Evolutionary conservation across 1,140 invertebrate species (phyloP), one percentile per base, ranked within the genome.

Genomic region (Halyomorpha halys): DNA sequence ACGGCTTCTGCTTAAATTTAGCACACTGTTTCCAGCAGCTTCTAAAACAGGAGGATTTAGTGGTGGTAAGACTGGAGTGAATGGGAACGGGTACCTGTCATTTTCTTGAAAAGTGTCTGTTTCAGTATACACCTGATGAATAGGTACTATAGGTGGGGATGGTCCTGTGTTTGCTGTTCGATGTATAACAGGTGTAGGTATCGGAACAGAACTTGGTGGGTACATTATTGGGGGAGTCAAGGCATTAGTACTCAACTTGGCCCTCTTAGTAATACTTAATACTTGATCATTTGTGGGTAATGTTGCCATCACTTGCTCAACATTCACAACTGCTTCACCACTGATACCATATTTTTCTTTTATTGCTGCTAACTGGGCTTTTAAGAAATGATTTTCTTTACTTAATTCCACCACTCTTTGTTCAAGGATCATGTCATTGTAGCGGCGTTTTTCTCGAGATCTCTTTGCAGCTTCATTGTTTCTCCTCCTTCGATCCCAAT

Each of bases 381-480:
- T 89, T 0, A 98, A 79, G 15, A 94, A 84, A 71, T 93, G 87
- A 73, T 97, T 98, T 74, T 97, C 94, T 74, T 94, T 92, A 68
- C 90, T 94, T 6, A 98, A 77, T 73, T 97, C 93, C 60, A 94
- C 84, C 16, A 98, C 94, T 39, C 92, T 79, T 69, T 92, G 90
- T 73, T 97, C 94, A 13, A 97, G 78, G 0, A 96, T 91, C 90
- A 98, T 94, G 74, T 98, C 95, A 73, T 97, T 97, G 77, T 95
- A 88, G 14, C 95, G 83, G 18, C 95, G 80, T 77, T 98, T 98
- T 75, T 98, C 94, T 1, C 95, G 80, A 2, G 93, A 97, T 6
- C 94, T 77, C 73, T 95, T 93, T 27, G 93, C 95, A 0, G 95
- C 91, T 74, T 97, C 94, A 75, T 98, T 98, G 76, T 98, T 98